Base-by-base conservation (phyloP, 2,113 vertebrate species). In the Sinocyclocheilus maitianheensis region DNA sequence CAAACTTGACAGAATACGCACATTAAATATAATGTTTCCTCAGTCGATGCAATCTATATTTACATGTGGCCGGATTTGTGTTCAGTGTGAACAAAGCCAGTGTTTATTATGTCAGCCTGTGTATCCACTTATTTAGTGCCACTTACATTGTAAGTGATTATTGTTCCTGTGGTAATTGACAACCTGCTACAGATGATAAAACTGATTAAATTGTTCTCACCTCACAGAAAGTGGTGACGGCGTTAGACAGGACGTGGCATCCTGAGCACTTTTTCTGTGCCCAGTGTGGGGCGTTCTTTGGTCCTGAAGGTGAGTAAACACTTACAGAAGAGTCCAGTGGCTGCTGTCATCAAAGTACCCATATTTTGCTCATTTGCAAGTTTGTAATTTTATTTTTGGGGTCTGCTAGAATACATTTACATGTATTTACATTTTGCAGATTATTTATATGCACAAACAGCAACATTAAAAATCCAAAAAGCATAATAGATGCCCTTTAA, bases 201-300 rank as follows among this genome's bases (percentile, higher is more conserved):
- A 65, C 1, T 14, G 11, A 10, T 46, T 1, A 71, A 1, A 43
- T 53, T 85, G 14, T 8, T 63, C 85, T 77, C 63, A 11, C 14
- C 85, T 22, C 85, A 86, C 93, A 99, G 98, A 99, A 99, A 99
- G 98, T 99, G 26, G 98, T 99, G 90, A 99, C 98, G 0, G 98
- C 98, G 65, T 92, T 99, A 91, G 98, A 99, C 87, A 94, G 96
- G 89, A 99, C 98, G 20, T 99, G 98, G 98, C 98, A 99, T 84
- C 98, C 98, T 0, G 98, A 99, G 88, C 98, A 99, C 89, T 99
- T 99, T 90, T 99, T 99, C 94, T 99, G 98, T 79, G 98, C 97
- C 43, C 98, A 99, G 90, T 99, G 98, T 85, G 98, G 98, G 62
- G 96, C 97, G 79, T 99, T 99, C 93, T 99, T 99, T 3, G 98